These are phyloP conservation scores for Lucifuga dentata DNA, from an alignment of 2,113 vertebrate genomes.

Conservation along the genomic window DNA sequence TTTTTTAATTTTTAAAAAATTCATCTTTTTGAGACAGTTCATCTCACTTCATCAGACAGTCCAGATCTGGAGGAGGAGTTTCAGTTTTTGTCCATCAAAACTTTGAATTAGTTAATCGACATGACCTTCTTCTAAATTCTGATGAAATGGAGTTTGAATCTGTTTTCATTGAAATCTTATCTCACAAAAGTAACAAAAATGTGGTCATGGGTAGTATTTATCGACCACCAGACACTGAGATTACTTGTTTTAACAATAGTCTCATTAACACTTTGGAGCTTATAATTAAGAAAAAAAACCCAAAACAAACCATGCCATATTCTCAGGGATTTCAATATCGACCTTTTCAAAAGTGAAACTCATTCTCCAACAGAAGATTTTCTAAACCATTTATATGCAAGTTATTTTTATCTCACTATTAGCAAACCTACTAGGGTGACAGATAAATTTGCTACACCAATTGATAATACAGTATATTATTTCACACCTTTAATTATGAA, in stretches of 20 bases:
- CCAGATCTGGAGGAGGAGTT: neutral
- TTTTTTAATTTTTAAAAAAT: too few relatives aligned
- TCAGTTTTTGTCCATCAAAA: neutral
- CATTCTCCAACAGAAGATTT: too few relatives aligned
- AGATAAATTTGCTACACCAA: neutral
- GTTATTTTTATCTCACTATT: too few relatives aligned
- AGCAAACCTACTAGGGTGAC: neutral
- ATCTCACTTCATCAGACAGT: too few relatives aligned
- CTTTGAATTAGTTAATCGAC: neutral
- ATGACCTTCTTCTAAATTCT: neutral
- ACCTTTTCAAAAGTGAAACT: too few relatives aligned
- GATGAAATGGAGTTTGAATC: neutral
- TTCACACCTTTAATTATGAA: neutral
- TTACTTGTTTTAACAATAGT: neutral
- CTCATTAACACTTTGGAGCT: neutral
- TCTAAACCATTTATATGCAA: too few relatives aligned
- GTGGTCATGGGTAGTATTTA: conserved; percentile 1
- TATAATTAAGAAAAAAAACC: neutral
- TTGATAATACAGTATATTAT: neutral
- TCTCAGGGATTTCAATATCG: neutral
- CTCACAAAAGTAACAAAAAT: neutral
- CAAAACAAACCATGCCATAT: conserved; percentile 1
- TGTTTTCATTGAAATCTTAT: neutral
- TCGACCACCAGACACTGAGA: neutral
- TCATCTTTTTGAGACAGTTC: too few relatives aligned